phyloP scores from a whole-genome alignment of 2,888 invertebrate species.

The Lamellibrachia columna region DNA sequence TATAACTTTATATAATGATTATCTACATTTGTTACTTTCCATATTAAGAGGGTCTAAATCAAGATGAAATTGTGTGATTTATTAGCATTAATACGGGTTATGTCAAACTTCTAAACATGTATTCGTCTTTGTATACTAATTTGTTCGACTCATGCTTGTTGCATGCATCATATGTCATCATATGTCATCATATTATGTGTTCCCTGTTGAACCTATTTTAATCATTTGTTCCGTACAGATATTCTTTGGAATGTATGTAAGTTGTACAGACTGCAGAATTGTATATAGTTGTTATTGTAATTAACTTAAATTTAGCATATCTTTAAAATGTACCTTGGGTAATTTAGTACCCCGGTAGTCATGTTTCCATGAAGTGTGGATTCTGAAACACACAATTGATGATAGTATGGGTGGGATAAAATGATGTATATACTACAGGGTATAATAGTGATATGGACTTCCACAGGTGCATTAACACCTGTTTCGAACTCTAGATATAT shows the following conservation, averaged over 20 bases:
- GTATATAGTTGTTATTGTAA: neutral
- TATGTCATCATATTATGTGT: too few species aligned
- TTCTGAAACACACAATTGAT: neutral
- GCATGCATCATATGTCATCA: neutral
- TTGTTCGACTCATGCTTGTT: neutral
- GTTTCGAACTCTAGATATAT: too few species aligned
- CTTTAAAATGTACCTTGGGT: neutral
- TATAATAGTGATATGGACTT: neutral
- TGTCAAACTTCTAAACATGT: neutral
- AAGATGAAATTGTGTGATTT: neutral
- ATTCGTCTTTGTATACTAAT: neutral
- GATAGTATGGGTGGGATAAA: neutral
- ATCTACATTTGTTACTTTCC: constrained; percentile 3
- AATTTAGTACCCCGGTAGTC: neutral
- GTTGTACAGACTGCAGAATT: neutral
- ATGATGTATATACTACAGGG: neutral
- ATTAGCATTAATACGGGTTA: neutral
- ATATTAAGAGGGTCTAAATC: neutral
- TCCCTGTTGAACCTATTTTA: neutral
- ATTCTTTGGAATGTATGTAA: neutral
- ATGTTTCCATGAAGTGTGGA: neutral
- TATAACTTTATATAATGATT: neutral
- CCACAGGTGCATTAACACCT: neutral
- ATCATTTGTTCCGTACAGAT: neutral
- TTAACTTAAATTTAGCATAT: neutral